Base-by-base conservation (phyloP, 2,113 vertebrate genomes). In the Aplodontia rufa region DNA sequence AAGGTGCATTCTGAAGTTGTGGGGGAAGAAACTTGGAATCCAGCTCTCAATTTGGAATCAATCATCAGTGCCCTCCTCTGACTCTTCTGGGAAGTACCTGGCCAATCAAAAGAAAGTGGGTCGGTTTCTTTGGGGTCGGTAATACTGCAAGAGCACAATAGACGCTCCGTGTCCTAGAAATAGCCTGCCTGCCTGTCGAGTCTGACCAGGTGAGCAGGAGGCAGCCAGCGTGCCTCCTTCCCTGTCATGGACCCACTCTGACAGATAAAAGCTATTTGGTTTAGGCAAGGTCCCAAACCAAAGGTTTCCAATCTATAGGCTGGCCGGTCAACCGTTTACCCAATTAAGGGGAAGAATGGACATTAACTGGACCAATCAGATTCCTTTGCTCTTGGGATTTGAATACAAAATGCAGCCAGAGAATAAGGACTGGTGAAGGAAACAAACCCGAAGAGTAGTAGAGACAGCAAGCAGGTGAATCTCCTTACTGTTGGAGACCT, bases 201-300 rank as follows among this genome's bases (percentile, higher is more conserved):
- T 1, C 4, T 1, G 0, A 3, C 37, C 19, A 1, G 7, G 30
- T 47, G 32, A 19, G 53, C 16, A 19, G 6, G 53, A 42, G 9
- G 9, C 8, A 4, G n/a, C 30, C 19, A 1, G 3, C 8, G 82
- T 6, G 11, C 11, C 22, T 82, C 51, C 14, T 30, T 13, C 60
- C 30, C 13, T 35, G 1, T 68, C 0, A 1, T 17, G 1, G 17
- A 75, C 24, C 26, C 2, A 30, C 55, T 80, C 7, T 88, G 42
- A 28, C 3, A 13, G 2, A 13, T 0, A 1, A 32, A n/a, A 83
- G 87, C 64, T 53, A 74, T 83, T 35, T 62, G 80, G 42, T 49
- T 8, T 0, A 74, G 75, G 60, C 49, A 14, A 35, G 20, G 71
- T 30, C 37, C 62, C 0, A 0, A 17, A 26, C 16, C 16, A 7